A percentile compares a stretch with the other conserved stretches of the same genome.
Conservation (phyloP, 2,888 invertebrate genomes). For the Trichacis sp. region DNA sequence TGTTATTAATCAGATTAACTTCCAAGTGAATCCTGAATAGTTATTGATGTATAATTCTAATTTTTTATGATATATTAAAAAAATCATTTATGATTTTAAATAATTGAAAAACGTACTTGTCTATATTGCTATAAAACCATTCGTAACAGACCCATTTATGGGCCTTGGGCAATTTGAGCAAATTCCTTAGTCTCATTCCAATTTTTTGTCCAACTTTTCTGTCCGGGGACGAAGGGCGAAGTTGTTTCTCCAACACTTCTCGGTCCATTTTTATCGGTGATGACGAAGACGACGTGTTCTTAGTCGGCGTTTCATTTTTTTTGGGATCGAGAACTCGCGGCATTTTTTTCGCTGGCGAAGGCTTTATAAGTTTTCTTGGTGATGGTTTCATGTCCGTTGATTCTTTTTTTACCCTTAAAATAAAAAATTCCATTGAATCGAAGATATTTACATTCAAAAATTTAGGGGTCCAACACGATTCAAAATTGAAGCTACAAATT, state of each 20-base stretch:
- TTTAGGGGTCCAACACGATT: too few relatives aligned
- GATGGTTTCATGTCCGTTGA: conserved; percentile 70
- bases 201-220: conserved; percentile 90
- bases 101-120: too few relatives aligned
- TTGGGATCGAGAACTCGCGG: conserved; percentile 27
- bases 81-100: too few relatives aligned
- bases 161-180: conserved; percentile 96
- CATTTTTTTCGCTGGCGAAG: conserved; percentile 70
- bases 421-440: too few relatives aligned
- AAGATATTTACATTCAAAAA: too few relatives aligned
- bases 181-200: conserved; percentile 88
- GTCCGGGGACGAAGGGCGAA: conserved; percentile 75
- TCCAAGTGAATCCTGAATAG: too few relatives aligned
- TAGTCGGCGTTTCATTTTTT: conserved; percentile 5
- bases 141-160: conserved; percentile 99
- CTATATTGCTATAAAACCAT: conserved; percentile 99
- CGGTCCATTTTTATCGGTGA: conserved; percentile 63
- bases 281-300: conserved; percentile 54
- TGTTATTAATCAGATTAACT: too few relatives aligned
- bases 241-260: conserved; percentile 55
- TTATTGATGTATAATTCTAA: too few relatives aligned
- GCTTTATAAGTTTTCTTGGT: conserved; percentile 76
- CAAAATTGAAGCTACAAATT: too few relatives aligned
- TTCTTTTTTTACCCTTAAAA: conserved; percentile 63
- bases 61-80: too few relatives aligned